Conservation (phyloP, 2,797 vertebrate genomes). For the Pogoniulus pusillus region DNA sequence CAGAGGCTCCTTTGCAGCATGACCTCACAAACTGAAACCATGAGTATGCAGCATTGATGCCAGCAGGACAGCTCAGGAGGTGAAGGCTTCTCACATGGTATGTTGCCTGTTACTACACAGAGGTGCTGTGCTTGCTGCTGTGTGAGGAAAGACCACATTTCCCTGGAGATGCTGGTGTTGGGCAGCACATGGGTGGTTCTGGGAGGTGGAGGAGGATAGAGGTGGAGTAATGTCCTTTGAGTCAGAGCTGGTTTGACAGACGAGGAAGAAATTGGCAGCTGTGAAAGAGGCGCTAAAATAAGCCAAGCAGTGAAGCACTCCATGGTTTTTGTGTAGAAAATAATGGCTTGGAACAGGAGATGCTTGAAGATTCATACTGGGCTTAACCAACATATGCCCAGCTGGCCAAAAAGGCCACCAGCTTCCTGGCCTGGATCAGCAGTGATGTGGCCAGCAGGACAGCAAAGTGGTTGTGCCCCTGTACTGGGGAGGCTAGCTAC, state of each 20-base stretch:
- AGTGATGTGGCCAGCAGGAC: too few species aligned
- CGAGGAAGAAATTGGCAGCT: neutral
- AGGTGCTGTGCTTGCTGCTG: neutral
- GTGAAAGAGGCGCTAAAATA: neutral
- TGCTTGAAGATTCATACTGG: neutral
- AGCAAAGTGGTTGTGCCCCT: too few species aligned
- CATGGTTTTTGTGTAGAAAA: neutral
- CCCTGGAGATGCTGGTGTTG: neutral
- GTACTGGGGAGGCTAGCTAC: too few species aligned
- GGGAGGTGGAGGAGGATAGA: constrained; percentile 23
- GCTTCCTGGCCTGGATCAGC: too few species aligned
- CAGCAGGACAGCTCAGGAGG: neutral
- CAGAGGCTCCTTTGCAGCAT: neutral
- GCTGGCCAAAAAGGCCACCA: too few species aligned
- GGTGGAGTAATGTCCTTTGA: constrained; percentile 34
- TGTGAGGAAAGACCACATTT: neutral
- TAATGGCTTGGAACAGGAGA: neutral
- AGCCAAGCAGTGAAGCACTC: neutral
- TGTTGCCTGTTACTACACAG: rapidly evolving
- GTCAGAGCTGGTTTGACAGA: constrained; percentile 30
- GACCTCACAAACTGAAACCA: rapidly evolving
- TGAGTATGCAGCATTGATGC: neutral
- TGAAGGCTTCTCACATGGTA: rapidly evolving
- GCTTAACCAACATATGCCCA: too few species aligned
- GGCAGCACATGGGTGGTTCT: neutral